These are phyloP conservation scores for Saturnia japonica DNA, from an alignment of 2,888 invertebrate genomes.

Conservation along the genomic window DNA sequence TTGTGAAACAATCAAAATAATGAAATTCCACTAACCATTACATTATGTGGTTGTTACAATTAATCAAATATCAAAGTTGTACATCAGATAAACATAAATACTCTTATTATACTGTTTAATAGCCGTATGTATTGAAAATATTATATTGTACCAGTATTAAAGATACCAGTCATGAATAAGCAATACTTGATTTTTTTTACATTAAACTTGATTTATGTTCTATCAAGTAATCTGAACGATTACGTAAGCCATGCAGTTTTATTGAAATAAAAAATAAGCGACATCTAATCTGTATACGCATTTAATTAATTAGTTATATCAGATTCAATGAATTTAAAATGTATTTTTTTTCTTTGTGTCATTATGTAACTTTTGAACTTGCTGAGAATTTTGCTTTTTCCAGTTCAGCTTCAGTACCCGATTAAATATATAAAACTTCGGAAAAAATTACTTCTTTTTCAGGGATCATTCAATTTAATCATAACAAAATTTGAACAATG, in stretches of 20 bases:
- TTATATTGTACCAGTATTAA: neutral
- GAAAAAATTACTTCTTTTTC: slow-evolving; percentile 18
- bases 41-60: neutral
- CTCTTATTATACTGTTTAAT: neutral
- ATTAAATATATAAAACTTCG: neutral
- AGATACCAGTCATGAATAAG: neutral
- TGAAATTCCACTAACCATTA: too few relatives aligned
- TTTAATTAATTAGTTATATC: neutral
- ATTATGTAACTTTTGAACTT: neutral
- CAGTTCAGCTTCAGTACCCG: neutral
- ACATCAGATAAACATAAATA: slow-evolving; percentile 16
- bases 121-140: neutral
- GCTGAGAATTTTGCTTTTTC: neutral
- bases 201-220: neutral
- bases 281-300: neutral
- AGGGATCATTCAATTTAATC: slow-evolving; percentile 32
- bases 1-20: neutral
- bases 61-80: slow-evolving; percentile 1
- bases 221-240: neutral
- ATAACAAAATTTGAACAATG: slow-evolving; percentile 28
- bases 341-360: neutral
- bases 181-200: neutral
- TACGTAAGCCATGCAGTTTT: slow-evolving; percentile 10
- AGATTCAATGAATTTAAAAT: neutral
- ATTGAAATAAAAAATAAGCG: neutral